Evolutionary conservation across 2,888 invertebrate genomes (phyloP).

Genomic region (Pollenia griseotomentosa): DNA sequence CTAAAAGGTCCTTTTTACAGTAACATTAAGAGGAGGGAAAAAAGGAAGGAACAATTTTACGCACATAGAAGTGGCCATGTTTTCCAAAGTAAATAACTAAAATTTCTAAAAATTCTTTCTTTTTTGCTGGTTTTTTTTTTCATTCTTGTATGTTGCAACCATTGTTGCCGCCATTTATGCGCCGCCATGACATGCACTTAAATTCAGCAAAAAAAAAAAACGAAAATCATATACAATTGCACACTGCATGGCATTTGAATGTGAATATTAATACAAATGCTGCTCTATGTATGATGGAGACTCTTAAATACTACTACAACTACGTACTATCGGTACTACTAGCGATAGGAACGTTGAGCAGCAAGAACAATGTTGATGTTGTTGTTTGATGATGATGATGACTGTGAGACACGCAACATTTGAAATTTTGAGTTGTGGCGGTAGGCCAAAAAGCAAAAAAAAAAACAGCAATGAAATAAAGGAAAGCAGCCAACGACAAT

Average conservation of each 20-base stretch:
- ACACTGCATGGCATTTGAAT: conserved; percentile 69
- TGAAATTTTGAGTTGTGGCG: conserved; percentile 78
- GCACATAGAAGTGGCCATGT: conserved; percentile 64
- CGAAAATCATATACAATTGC: conserved; percentile 60
- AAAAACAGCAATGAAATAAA: conserved; percentile 40
- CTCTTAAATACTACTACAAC: conserved; percentile 16
- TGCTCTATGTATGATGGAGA: conserved; percentile 37
- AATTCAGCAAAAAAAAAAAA: conserved; percentile 51
- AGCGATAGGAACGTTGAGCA: conserved; percentile 60
- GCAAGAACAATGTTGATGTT: conserved; percentile 50
- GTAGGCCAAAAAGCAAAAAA: conserved; percentile 64
- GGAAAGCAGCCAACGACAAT: conserved; percentile 24
- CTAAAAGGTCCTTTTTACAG: conserved; percentile 36
- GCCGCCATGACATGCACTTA: conserved; percentile 75
- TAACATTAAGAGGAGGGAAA: not conserved
- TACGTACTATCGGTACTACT: conserved; percentile 27
- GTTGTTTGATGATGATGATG: conserved; percentile 76
- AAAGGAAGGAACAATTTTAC: conserved; percentile 56
- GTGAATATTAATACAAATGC: conserved; percentile 67
- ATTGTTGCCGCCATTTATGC: conserved; percentile 75
- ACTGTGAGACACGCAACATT: conserved; percentile 84
- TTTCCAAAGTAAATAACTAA: conserved; percentile 65
- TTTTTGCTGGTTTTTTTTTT: conserved; percentile 4
- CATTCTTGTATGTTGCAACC: conserved; percentile 48
- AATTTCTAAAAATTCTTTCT: conserved; percentile 54